Conservation (phyloP, 2,888 invertebrate genomes). For the Neelides folsomi region DNA sequence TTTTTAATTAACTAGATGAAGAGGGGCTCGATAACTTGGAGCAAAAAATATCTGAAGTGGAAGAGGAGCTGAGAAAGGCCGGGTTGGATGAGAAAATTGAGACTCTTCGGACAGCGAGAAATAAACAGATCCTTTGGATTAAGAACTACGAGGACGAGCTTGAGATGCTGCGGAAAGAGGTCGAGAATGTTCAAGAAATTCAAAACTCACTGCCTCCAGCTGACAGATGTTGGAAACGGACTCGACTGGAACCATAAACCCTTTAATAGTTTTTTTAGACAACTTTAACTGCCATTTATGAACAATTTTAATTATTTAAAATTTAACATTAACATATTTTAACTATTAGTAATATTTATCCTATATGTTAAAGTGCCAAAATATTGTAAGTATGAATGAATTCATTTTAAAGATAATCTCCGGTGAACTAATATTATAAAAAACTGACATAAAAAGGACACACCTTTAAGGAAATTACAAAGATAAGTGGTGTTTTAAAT, state of each 20-base stretch:
- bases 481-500: no score
- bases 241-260: constrained; percentile 53
- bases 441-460: no score
- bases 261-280: no score
- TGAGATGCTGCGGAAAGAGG: constrained; percentile 54
- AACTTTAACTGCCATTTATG: no score
- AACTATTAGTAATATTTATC: no score
- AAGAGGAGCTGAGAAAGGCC: constrained; percentile 54
- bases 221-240: constrained; percentile 56
- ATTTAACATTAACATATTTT: no score
- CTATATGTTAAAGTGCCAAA: no score
- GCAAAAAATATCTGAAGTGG: constrained; percentile 53
- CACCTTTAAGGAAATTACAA: no score
- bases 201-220: constrained; percentile 61
- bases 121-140: constrained; percentile 43
- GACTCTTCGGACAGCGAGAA: constrained; percentile 55
- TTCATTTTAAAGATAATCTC: no score
- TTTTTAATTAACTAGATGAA: constrained; percentile 38
- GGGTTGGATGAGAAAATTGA: constrained; percentile 64
- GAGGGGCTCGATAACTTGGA: constrained; percentile 43
- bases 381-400: no score
- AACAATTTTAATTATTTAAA: no score
- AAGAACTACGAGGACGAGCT: constrained; percentile 52
- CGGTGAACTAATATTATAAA: no score
- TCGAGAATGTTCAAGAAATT: constrained; percentile 69